Evolutionary conservation across 2,888 invertebrate genomes (phyloP), one percentile per base, ranked within the genome.

Genomic region (Himalopsyche anomala): DNA sequence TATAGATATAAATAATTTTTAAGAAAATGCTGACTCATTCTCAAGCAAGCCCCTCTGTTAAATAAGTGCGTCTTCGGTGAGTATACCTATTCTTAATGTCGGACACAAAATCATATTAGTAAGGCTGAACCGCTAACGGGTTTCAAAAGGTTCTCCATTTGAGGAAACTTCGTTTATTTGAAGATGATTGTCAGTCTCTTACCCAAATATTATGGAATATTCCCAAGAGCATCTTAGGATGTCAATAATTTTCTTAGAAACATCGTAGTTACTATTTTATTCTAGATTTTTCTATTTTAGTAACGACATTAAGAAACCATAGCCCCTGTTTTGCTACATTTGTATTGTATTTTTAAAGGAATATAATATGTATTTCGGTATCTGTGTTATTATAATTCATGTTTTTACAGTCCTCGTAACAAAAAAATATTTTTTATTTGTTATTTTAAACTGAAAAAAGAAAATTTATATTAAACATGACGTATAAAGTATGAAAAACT

Each of bases 181-280:
- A 88, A 88, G 85, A 88, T 88, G 88, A 88, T 88, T 88, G 88
- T 88, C 88, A 87, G 88, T 87, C 87, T 87, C 87, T 87, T 88
- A 88, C 88, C 87, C 88, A 84, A 88, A 85, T 81, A 83, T 79
- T 74, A 84, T 83, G 83, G 80, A 86, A 79, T 62, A 84, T 86
- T 83, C 82, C 38, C 62, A 74, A 81, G 62, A 62, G 62, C 82
- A 54, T 38, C 36, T 74, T 38, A 74, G 74, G 74, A 38, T 74
- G 74, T 36, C 74, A 74, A 74, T 74, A 74, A 36, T 74, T 74
- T 74, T 36, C 74, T 74, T 74, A 74, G 74, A 74, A 74, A 74
- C 74, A 74, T 74, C 74, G 38, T 74, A 74, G 38, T 74, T 74
- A 74, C 74, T 74, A 56, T 82, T 54, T 38, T 40, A 82, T 40